These are phyloP conservation scores for Lophius americanus DNA, from an alignment of 2,797 vertebrate species.

Conservation along the genomic window DNA sequence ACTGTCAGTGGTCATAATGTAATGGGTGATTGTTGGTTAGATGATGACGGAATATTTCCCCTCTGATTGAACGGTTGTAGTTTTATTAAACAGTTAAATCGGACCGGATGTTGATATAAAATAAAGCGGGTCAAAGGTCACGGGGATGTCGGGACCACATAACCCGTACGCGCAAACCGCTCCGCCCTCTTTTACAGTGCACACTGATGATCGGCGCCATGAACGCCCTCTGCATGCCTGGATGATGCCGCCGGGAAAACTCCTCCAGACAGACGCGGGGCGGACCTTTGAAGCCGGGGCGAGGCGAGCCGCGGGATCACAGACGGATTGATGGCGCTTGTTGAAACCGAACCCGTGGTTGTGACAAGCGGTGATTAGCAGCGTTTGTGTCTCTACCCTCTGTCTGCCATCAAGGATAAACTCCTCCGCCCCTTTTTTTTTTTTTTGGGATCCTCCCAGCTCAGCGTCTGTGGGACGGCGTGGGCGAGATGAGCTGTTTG, in stretches of 20 bases:
- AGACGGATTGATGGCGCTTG: conserved; percentile 40
- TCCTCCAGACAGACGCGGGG: conserved; percentile 6
- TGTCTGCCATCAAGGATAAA: conserved; percentile 31
- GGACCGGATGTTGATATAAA: no score
- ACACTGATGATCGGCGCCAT: conserved; percentile 4
- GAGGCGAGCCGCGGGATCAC: conserved; percentile 42
- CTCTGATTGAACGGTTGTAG: no score
- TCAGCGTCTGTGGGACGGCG: conserved; percentile 7
- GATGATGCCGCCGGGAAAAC: conserved; percentile 21
- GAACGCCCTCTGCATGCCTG: conserved; percentile 36
- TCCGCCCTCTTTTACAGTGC: not conserved
- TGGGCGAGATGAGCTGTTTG: conserved; percentile 7
- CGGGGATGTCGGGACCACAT: no score
- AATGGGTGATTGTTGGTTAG: no score
- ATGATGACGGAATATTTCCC: no score
- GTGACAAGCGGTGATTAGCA: conserved; percentile 66
- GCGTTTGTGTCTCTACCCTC: conserved; percentile 49
- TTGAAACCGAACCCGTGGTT: conserved; percentile 59
- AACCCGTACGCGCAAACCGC: conserved; percentile 4
- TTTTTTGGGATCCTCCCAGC: conserved; percentile 8
- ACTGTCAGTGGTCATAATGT: no score
- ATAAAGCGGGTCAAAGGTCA: no score
- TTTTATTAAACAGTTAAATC: no score
- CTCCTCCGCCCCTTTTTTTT: conserved; percentile 17
- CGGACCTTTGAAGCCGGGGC: conserved; percentile 51